Percentiles rank a stretch among this genome's conserved stretches.
Conservation (phyloP, 2,797 vertebrate genomes). For the Phoebastria nigripes region DNA sequence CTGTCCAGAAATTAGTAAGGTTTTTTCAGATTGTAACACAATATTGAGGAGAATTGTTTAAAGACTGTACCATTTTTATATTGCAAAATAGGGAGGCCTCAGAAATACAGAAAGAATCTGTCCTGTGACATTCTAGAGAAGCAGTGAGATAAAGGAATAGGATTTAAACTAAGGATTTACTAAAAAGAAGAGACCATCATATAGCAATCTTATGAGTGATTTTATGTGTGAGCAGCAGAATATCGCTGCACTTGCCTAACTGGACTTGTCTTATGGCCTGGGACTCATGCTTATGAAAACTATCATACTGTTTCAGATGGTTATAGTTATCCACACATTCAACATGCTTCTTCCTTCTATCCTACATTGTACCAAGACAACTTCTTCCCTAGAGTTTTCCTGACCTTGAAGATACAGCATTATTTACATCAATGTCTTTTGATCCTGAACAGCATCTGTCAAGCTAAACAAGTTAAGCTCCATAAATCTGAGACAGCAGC, state of each 20-base stretch:
- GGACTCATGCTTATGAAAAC: not conserved
- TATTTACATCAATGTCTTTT: constrained; percentile 29
- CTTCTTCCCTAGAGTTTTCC: not conserved
- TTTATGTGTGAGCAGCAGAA: not conserved
- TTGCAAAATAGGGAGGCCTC: not conserved
- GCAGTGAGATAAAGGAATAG: not conserved
- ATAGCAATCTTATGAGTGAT: not conserved
- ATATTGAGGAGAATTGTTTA: not conserved
- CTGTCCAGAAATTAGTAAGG: not conserved
- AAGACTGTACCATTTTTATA: not conserved
- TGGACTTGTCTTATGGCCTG: not conserved
- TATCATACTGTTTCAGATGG: not conserved
- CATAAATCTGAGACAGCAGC: not conserved
- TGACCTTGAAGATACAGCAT: not conserved
- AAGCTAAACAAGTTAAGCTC: constrained; percentile 18
- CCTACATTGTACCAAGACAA: not conserved
- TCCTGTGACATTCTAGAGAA: not conserved
- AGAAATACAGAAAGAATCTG: not conserved
- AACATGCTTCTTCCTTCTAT: not conserved
- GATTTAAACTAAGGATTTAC: not conserved
- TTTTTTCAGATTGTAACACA: not conserved
- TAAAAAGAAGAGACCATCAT: not conserved
- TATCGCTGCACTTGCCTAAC: not conserved
- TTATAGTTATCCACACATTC: not conserved
- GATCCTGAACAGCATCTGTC: constrained; percentile 6